Conservation (phyloP, 1,140 invertebrate species). For the Orius laevigatus region DNA sequence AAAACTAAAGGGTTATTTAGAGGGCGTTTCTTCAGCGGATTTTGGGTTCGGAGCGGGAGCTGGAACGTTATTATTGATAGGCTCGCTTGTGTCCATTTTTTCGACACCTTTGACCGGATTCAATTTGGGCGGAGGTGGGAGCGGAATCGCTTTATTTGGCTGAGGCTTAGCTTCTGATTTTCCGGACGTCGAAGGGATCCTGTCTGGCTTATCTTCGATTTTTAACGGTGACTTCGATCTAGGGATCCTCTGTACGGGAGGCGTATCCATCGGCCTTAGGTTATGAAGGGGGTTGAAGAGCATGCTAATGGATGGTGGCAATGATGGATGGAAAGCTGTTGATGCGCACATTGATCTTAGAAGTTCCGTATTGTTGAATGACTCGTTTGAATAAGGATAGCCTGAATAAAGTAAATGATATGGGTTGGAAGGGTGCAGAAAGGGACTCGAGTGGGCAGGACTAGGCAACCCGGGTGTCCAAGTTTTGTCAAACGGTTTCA, state of each 20-base stretch:
- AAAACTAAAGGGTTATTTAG: too few species aligned
- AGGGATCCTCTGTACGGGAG: constrained; percentile 19
- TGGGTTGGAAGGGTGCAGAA: constrained; percentile 9
- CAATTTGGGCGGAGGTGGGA: too few species aligned
- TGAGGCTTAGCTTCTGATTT: too few species aligned
- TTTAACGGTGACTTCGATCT: constrained; percentile 12
- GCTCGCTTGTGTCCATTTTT: too few species aligned
- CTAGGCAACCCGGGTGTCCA: constrained; percentile 14
- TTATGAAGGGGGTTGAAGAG: constrained; percentile 21
- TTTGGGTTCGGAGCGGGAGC: too few species aligned
- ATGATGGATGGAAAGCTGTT: constrained; percentile 21
- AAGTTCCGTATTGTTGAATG: constrained; percentile 18
- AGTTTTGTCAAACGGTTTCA: constrained; percentile 8
- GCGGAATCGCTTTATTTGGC: too few species aligned
- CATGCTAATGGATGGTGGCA: constrained; percentile 22
- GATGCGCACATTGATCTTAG: constrained; percentile 21
- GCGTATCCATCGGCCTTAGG: constrained; percentile 10
- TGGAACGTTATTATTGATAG: too few species aligned
- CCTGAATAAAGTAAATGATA: constrained; percentile 14
- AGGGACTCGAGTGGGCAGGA: constrained; percentile 16
- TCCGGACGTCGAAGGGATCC: too few species aligned
- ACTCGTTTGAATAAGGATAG: constrained; percentile 9
- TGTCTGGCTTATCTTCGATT: constrained; percentile 3
- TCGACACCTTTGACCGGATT: too few species aligned
- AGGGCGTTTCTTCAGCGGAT: too few species aligned